These are phyloP conservation scores for Takifugu bimaculatus DNA, from an alignment of 2,113 vertebrate species.

Conservation along the genomic window DNA sequence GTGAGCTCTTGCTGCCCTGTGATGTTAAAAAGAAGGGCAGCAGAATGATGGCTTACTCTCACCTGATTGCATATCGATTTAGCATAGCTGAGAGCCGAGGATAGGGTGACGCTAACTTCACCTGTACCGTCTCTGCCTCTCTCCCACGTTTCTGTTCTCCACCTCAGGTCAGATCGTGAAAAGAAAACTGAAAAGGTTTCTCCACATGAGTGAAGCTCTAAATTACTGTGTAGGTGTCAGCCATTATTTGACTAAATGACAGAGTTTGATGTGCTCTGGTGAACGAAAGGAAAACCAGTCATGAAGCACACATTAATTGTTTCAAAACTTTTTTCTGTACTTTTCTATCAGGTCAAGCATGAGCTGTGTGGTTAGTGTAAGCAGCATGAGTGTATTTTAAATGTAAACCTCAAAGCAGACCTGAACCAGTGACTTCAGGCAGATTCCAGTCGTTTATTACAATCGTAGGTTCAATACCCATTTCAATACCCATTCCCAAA, in stretches of 20 bases:
- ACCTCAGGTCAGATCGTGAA: no score
- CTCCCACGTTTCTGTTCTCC: no score
- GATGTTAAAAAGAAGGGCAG: slow-evolving; percentile 2
- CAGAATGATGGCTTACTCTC: slow-evolving; percentile 17
- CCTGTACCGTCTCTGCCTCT: no score
- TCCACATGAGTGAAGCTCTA: no score
- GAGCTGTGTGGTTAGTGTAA: background rate
- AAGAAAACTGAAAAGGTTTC: no score
- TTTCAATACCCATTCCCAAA: no score
- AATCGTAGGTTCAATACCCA: no score
- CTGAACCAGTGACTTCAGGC: no score
- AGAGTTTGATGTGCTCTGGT: background rate
- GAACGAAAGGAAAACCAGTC: background rate
- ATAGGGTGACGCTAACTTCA: no score
- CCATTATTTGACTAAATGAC: no score
- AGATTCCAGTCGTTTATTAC: no score
- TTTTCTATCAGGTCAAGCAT: background rate
- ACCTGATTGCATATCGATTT: slow-evolving; percentile 14
- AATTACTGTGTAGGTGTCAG: no score
- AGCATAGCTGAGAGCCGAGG: background rate
- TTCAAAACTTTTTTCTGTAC: background rate
- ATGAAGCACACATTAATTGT: background rate
- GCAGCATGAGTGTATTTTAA: background rate
- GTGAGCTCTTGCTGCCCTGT: background rate
- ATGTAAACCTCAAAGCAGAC: background rate